Conservation (phyloP, 2,888 invertebrate genomes). For the Idaea aversata region DNA sequence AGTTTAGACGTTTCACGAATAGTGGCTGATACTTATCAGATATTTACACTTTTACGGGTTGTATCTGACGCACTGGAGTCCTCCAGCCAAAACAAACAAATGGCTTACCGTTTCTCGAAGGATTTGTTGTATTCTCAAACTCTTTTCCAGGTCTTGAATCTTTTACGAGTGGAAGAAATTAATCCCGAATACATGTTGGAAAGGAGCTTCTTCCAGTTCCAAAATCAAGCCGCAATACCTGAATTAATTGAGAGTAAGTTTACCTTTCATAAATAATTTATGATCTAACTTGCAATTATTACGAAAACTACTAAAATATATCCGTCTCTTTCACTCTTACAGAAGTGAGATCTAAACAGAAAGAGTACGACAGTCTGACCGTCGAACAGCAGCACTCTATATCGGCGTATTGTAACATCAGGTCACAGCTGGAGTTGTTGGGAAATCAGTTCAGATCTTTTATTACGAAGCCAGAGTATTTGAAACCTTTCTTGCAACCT, state of each 20-base stretch:
- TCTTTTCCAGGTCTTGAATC: conserved; percentile 79
- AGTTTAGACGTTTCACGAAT: too few species aligned
- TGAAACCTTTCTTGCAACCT: conserved; percentile 96
- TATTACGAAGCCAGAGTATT: conserved; percentile 91
- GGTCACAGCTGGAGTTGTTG: conserved; percentile 88
- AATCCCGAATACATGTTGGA: conserved; percentile 99
- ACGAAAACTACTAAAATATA: background rate
- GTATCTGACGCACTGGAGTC: too few species aligned
- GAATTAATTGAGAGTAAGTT: conserved; percentile 90
- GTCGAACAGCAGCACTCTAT: conserved; percentile 88
- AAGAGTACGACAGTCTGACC: conserved; percentile 81
- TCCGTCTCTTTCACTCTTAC: conserved; percentile 30
- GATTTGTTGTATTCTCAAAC: background rate
- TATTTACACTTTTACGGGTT: too few species aligned
- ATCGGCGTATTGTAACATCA: conserved; percentile 90
- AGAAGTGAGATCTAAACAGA: conserved; percentile 85
- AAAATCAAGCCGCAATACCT: conserved; percentile 97
- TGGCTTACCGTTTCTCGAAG: too few species aligned
- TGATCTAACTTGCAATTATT: background rate
- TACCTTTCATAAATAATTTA: background rate
- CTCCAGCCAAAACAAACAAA: too few species aligned
- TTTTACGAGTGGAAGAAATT: conserved; percentile 98
- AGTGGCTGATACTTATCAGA: too few species aligned
- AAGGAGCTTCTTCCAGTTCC: conserved; percentile 98
- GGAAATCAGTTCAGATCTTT: conserved; percentile 87